phyloP scores from a whole-genome alignment of 2,113 vertebrate genomes.

The Emydocephalus ijimae region DNA sequence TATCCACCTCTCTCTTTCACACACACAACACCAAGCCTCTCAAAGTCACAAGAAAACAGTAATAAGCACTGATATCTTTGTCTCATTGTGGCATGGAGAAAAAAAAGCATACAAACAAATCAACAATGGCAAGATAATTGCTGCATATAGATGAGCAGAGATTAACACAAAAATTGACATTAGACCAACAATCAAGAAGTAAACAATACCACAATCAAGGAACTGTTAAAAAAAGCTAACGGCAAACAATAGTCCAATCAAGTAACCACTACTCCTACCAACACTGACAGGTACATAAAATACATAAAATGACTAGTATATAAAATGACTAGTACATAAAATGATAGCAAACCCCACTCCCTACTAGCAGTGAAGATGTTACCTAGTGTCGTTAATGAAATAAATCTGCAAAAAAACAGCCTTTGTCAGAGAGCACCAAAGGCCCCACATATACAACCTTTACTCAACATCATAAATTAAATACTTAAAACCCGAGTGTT shows the following conservation, averaged over 20 bases:
- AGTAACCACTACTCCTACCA: not conserved
- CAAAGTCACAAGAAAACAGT: not conserved
- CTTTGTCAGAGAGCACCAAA: not conserved
- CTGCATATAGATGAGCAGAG: not conserved
- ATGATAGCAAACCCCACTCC: not conserved
- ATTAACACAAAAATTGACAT: not conserved
- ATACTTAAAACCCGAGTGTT: not conserved
- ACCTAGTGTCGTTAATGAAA: not conserved
- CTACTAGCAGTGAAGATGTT: not conserved
- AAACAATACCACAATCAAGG: not conserved
- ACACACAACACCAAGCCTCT: not conserved
- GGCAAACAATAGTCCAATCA: not conserved
- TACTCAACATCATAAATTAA: not conserved
- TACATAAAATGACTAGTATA: not conserved
- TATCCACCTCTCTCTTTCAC: not conserved
- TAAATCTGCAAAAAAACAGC: not conserved
- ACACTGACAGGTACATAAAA: too few relatives aligned
- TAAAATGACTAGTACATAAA: not conserved
- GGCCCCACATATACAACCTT: not conserved
- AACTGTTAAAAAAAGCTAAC: not conserved
- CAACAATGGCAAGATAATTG: not conserved
- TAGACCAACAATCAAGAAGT: not conserved
- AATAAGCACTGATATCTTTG: not conserved
- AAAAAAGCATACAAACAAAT: not conserved
- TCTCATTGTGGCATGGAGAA: not conserved